These are phyloP conservation scores for Podarcis raffonei DNA, from an alignment of 2,113 vertebrate genomes.

Conservation along the genomic window DNA sequence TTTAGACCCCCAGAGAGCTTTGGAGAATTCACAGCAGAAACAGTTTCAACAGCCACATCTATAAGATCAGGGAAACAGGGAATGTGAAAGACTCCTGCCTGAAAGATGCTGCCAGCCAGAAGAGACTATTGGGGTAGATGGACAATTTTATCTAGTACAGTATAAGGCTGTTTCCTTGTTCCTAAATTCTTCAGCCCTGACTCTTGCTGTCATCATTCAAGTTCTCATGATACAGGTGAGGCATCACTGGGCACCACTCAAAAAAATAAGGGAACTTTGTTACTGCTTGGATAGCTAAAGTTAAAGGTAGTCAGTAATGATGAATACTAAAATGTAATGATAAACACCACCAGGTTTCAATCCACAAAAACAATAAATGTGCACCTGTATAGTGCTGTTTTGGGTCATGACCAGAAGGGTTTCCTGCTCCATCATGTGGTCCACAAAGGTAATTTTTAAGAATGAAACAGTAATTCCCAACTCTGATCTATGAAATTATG, in stretches of 20 bases:
- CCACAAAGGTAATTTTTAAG: slow-evolving; percentile 23
- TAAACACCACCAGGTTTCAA: not conserved
- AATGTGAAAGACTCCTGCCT: too few relatives aligned
- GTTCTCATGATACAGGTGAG: rapidly evolving
- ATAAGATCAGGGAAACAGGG: not conserved
- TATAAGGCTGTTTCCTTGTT: not conserved
- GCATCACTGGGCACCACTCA: not conserved
- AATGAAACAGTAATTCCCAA: not conserved
- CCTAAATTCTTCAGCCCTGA: slow-evolving; percentile 40
- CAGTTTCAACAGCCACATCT: slow-evolving; percentile 41
- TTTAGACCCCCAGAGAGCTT: slow-evolving; percentile 61
- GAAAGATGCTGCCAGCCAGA: not conserved
- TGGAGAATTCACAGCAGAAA: slow-evolving; percentile 60
- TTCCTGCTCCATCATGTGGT: not conserved
- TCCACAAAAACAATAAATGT: rapidly evolving
- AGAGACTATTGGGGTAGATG: not conserved
- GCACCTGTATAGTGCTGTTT: not conserved
- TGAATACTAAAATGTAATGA: too few relatives aligned
- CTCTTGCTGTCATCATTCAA: not conserved
- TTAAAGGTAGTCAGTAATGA: not conserved
- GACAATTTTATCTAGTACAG: not conserved
- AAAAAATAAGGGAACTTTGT: not conserved
- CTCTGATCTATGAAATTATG: not conserved
- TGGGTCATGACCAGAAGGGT: not conserved
- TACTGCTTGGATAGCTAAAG: not conserved